A percentile compares a stretch with the other conserved stretches of the same genome.
Evolutionary conservation across 2,113 vertebrate species (phyloP).

Genomic region (Tragelaphus scriptus): DNA sequence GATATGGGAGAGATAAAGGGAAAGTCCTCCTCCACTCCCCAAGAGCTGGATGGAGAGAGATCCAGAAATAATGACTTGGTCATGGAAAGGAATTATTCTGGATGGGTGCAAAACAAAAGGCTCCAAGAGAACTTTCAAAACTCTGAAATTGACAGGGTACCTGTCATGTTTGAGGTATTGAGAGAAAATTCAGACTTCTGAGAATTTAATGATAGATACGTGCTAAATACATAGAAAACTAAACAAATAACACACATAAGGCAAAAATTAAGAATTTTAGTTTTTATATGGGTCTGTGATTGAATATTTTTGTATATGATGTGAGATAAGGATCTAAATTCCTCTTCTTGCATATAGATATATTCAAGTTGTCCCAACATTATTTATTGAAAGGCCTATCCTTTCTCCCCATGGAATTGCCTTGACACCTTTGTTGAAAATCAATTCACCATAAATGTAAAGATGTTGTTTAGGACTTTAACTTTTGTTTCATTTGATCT

Average conservation of each 20-base stretch:
- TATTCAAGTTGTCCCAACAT: background rate
- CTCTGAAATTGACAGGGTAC: background rate
- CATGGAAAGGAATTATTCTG: background rate
- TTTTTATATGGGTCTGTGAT: background rate
- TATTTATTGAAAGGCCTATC: background rate
- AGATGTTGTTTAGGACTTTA: background rate
- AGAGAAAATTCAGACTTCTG: background rate
- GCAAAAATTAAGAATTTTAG: background rate
- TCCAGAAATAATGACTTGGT: background rate
- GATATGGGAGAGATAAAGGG: background rate
- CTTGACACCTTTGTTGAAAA: background rate
- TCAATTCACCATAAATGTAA: background rate
- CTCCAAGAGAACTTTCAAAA: background rate
- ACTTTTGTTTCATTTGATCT: background rate
- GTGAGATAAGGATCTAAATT: background rate
- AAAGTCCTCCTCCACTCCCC: fast-evolving
- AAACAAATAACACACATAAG: background rate
- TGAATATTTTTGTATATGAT: background rate
- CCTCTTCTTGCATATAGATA: background rate
- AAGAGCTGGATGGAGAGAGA: background rate
- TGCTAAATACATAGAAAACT: background rate
- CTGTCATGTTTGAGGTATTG: background rate
- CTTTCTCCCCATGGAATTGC: background rate
- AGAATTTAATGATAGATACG: background rate
- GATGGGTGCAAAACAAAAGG: background rate